Evolutionary conservation across 2,113 vertebrate genomes (phyloP).

Genomic region (Mus pahari): DNA sequence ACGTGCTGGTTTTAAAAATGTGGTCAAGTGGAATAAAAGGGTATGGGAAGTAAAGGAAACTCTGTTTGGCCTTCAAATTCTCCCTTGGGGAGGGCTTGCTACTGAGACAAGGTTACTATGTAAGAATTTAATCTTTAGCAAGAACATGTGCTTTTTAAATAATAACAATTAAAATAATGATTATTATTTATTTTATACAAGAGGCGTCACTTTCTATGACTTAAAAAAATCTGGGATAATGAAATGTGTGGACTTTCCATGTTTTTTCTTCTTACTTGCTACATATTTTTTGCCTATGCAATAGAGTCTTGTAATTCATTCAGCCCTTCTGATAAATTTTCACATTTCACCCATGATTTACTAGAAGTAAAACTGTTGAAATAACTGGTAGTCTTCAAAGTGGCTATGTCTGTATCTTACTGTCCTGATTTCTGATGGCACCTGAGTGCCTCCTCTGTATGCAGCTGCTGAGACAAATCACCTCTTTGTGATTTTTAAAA

Average conservation of each 20-base stretch:
- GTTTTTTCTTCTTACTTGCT: neutral
- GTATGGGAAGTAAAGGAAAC: neutral
- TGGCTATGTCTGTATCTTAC: neutral
- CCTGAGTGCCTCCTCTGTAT: neutral
- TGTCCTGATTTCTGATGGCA: neutral
- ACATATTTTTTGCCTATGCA: neutral
- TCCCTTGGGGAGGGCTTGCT: neutral
- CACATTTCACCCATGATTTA: neutral
- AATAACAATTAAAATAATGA: neutral
- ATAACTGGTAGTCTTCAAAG: neutral
- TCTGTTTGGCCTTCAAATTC: slow-evolving; percentile 17
- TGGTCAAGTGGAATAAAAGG: neutral
- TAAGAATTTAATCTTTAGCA: neutral
- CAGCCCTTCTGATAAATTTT: neutral
- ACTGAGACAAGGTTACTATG: neutral
- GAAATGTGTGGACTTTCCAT: neutral
- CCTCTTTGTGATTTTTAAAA: neutral
- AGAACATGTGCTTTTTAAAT: neutral
- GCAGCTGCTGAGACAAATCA: neutral
- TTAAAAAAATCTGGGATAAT: slow-evolving; percentile 6
- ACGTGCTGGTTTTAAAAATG: slow-evolving; percentile 34
- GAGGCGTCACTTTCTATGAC: neutral
- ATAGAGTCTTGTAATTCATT: slow-evolving; percentile 14
- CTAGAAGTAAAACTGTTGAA: neutral
- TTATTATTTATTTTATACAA: neutral